phyloP scores from a whole-genome alignment of 2,888 invertebrate genomes.

The Euphydryas editha region DNA sequence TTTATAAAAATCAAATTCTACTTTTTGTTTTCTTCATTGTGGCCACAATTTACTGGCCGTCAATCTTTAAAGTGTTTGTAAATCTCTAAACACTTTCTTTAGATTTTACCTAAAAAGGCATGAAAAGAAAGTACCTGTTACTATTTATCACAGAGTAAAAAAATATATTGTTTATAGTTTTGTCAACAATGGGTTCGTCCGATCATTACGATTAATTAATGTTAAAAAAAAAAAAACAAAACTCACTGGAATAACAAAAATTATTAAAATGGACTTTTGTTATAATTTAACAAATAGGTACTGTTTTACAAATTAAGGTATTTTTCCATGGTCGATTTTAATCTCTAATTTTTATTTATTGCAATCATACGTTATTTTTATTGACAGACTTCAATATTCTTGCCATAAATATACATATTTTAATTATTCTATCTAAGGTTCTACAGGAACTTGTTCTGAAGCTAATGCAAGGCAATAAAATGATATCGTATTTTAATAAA shows the following conservation, averaged over 20 bases:
- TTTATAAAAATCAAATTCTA: slow-evolving; percentile 44
- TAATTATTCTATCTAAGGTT: slow-evolving; percentile 1
- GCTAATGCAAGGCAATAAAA: background rate
- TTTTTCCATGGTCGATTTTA: background rate
- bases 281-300: no score
- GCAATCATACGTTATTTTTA: no score
- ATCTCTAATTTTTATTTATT: no score
- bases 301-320: background rate
- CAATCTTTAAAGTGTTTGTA: slow-evolving; percentile 65
- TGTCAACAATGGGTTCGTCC: background rate
- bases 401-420: background rate
- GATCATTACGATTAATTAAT: background rate
- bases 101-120: slow-evolving; percentile 43
- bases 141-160: slow-evolving; percentile 57
- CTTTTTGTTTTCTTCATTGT: slow-evolving; percentile 66
- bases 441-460: background rate
- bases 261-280: no score
- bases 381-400: background rate
- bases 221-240: background rate
- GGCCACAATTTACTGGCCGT: slow-evolving; percentile 46
- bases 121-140: slow-evolving; percentile 67
- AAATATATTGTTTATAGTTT: slow-evolving; percentile 15
- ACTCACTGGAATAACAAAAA: no score
- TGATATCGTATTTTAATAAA: background rate
- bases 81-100: slow-evolving; percentile 75